Conservation (phyloP, 2,797 vertebrate genomes). For the Myioborus miniatus region DNA sequence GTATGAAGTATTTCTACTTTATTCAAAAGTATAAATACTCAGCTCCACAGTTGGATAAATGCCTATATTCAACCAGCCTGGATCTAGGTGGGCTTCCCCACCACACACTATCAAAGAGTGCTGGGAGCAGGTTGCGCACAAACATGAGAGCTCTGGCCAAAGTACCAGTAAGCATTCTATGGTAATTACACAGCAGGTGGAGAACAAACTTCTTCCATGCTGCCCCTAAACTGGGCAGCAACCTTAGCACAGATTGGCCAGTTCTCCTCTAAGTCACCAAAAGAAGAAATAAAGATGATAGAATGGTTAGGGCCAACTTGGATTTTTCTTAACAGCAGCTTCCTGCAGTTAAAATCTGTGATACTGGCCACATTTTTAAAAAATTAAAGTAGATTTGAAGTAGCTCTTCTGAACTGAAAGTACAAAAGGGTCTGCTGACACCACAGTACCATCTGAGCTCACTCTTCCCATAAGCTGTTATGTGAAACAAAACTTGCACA, state of each 20-base stretch:
- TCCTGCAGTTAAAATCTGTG: neutral
- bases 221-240: neutral
- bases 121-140: neutral
- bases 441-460: neutral
- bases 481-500: neutral
- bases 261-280: neutral
- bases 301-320: neutral
- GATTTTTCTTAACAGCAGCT: neutral
- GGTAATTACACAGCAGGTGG: neutral
- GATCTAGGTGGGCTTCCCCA: neutral
- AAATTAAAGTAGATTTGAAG: neutral
- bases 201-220: neutral
- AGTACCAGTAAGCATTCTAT: neutral
- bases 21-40: neutral
- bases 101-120: neutral
- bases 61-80: neutral
- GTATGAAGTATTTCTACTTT: too few relatives aligned
- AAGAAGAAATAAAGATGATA: neutral
- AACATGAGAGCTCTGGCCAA: neutral
- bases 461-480: neutral
- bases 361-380: neutral
- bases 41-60: neutral
- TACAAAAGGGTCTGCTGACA: neutral
- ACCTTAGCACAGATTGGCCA: neutral
- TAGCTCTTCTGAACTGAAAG: neutral